These are phyloP conservation scores for Loriculus beryllinus DNA, from an alignment of 2,797 vertebrate species.

Conservation along the genomic window DNA sequence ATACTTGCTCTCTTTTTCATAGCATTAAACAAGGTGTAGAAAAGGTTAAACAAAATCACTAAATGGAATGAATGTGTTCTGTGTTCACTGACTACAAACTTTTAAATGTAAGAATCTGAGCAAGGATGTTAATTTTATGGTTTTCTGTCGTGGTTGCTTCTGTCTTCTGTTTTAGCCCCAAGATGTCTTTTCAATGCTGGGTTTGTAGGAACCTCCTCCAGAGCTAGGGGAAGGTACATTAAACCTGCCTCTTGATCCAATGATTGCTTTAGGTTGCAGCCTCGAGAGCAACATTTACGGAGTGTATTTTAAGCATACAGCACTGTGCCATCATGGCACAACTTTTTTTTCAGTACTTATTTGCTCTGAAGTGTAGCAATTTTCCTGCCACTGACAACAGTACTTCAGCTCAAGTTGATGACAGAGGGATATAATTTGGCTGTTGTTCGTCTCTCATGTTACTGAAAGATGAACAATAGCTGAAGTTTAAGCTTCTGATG, in stretches of 20 bases:
- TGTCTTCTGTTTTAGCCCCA: not conserved
- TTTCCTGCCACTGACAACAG: slow-evolving; percentile 49
- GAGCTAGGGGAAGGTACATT: not conserved
- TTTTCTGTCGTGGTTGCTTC: not conserved
- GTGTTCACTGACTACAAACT: not conserved
- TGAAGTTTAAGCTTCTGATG: slow-evolving; percentile 23
- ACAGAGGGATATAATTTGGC: slow-evolving; percentile 46
- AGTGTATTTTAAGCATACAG: slow-evolving; percentile 1
- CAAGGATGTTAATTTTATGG: not conserved
- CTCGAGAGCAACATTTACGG: not conserved
- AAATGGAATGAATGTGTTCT: not conserved
- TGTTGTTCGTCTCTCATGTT: slow-evolving; percentile 23
- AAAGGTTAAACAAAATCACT: not conserved
- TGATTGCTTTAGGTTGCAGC: not conserved
- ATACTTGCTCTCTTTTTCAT: not conserved
- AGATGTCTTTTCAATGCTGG: not conserved
- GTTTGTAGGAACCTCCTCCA: not conserved
- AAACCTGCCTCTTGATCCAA: not conserved
- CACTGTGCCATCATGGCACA: not conserved
- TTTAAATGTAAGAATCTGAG: not conserved
- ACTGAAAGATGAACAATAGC: slow-evolving; percentile 38
- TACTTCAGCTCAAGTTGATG: slow-evolving; percentile 33
- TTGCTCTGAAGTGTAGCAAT: slow-evolving; percentile 50
- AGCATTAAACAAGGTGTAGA: not conserved
- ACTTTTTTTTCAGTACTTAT: slow-evolving; percentile 32